Base-by-base conservation (phyloP, 1,140 invertebrate species). In the Nebria ingens region DNA sequence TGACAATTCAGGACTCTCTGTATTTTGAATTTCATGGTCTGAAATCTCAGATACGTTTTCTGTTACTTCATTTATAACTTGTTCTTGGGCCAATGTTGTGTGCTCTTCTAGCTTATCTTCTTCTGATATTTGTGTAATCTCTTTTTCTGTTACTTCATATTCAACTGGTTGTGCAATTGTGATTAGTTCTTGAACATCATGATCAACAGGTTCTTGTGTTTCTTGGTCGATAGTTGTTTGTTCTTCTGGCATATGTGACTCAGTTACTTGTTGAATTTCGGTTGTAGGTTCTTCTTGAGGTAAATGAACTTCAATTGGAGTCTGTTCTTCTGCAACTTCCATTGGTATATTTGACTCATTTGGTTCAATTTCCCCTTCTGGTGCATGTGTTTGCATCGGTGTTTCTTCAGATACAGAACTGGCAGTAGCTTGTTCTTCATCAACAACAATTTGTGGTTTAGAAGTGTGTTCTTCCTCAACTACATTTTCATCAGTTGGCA, bases 241-340 rank as follows among this genome's bases (percentile, higher is more conserved):
- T 23, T 53, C 56, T 25, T 55, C 57, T 54, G 60, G 21, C 22
- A 56, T 54, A 23, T 42, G 29, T 21, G 50, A 22, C 19, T 61
- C 54, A 42, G 53, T 56, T 12, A 25, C 17, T 53, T 51, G 56
- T 56, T 22, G 13, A 19, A 11, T 52, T 34, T 56, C 29, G 2
- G 22, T 51, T 52, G 13, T 21, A 13, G 38, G 23, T 23, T 22
- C 21, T 25, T 40, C 51, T n/a, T n/a, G n/a, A n/a, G n/a, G n/a
- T n/a, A n/a, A n/a, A n/a, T 58, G 57, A 56, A 59, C 56, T 45
- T 68, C 58, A 38, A 58, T 57, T 53, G 61, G 19, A 62, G 59
- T 38, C 40, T 53, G 22, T 61, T 63, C 53, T 23, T 49, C 59
- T 55, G 59, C 50, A 21, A 25, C 25, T 61, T 59, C 23, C 50